Evolutionary conservation across 2,888 invertebrate species (phyloP).

Genomic region (Eupithecia insigniata): DNA sequence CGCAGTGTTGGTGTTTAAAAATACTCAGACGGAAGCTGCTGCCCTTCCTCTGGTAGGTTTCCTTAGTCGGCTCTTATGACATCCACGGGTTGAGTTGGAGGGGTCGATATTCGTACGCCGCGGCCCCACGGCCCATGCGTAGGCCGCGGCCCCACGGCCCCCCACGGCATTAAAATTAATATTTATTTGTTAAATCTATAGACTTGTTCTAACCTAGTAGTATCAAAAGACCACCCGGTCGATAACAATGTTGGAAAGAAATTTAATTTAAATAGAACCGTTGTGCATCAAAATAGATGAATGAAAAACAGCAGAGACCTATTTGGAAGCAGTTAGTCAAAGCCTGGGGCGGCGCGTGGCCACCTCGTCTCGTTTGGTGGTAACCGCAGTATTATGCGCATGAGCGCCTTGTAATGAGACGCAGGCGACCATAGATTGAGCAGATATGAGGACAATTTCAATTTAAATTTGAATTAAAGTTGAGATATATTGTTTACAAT

Average conservation of each 20-base stretch:
- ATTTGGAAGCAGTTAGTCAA: constrained; percentile 49
- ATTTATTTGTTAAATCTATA: background rate
- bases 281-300: constrained; percentile 23
- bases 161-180: no score
- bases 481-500: background rate
- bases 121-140: no score
- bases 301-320: constrained; percentile 20
- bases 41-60: no score
- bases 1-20: no score
- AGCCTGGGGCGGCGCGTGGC: constrained; percentile 59
- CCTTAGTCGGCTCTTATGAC: no score
- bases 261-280: background rate
- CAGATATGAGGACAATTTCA: constrained; percentile 8
- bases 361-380: constrained; percentile 67
- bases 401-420: constrained; percentile 74
- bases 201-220: background rate
- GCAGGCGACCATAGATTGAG: constrained; percentile 39
- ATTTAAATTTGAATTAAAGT: background rate
- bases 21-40: no score
- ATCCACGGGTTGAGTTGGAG: no score
- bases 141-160: no score
- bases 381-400: constrained; percentile 80
- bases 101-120: no score
- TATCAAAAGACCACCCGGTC: constrained; percentile 6
- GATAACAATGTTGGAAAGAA: background rate